Conservation (phyloP, 2,888 invertebrate species). For the Petrolisthes cinctipes region DNA sequence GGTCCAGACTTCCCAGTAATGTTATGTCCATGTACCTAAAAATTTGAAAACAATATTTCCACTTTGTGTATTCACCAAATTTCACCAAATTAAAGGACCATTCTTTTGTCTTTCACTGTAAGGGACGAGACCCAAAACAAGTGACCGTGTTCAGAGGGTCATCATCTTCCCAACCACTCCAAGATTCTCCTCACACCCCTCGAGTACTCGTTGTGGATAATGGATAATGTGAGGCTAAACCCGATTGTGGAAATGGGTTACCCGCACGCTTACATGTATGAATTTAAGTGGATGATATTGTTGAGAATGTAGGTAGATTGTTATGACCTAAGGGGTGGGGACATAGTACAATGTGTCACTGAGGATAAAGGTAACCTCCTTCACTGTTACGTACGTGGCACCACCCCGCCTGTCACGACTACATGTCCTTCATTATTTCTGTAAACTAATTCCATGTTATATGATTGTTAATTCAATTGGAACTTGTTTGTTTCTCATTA, state of each 20-base stretch:
- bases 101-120: not conserved
- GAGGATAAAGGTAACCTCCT: slow-evolving; percentile 25
- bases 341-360: slow-evolving; percentile 30
- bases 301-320: slow-evolving; percentile 41
- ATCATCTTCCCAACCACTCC: slow-evolving; percentile 5
- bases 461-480: slow-evolving; percentile 43
- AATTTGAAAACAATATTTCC: too few species aligned
- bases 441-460: slow-evolving; percentile 45
- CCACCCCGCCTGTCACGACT: slow-evolving; percentile 28
- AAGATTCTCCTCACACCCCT: not conserved
- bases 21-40: too few species aligned
- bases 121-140: not conserved
- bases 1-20: too few species aligned
- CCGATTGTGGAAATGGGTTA: slow-evolving; percentile 21
- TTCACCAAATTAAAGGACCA: too few species aligned
- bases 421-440: slow-evolving; percentile 41
- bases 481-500: slow-evolving; percentile 35
- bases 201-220: not conserved
- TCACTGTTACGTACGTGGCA: slow-evolving; percentile 22
- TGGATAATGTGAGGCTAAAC: slow-evolving; percentile 10
- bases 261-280: slow-evolving; percentile 25
- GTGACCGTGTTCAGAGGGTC: not conserved
- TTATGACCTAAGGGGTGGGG: slow-evolving; percentile 27
- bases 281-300: slow-evolving; percentile 28
- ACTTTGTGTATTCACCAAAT: too few species aligned